Conservation (phyloP, 2,113 vertebrate species). For the Plecotus auritus region DNA sequence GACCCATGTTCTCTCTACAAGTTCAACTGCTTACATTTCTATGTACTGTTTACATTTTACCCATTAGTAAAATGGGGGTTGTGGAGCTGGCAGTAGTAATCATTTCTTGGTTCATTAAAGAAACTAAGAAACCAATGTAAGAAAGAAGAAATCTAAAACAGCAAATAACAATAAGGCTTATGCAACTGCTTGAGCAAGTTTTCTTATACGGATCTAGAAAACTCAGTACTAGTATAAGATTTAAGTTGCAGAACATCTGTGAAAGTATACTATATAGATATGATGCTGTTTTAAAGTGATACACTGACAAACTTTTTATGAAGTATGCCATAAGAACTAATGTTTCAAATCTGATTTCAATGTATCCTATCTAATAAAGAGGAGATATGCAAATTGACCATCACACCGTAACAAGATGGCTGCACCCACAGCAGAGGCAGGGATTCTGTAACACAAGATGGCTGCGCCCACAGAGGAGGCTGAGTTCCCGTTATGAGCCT, state of each 20-base stretch:
- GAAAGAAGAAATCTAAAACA: conserved; percentile 1
- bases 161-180: neutral
- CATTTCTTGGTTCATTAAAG: neutral
- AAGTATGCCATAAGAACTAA: neutral
- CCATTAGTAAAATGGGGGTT: no score
- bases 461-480: no score
- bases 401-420: no score
- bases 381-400: no score
- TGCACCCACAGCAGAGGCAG: no score
- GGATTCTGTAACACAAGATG: no score
- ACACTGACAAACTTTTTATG: neutral
- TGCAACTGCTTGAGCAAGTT: neutral
- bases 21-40: neutral
- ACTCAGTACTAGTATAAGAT: neutral
- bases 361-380: neutral
- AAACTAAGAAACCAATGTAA: neutral
- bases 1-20: neutral
- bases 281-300: neutral
- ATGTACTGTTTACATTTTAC: no score
- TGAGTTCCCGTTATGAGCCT: no score
- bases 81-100: no score
- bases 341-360: conserved; percentile 30
- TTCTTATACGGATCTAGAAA: neutral
- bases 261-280: neutral
- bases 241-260: neutral